Conservation (phyloP, 2,888 invertebrate species). For the Apotomis capreana region DNA sequence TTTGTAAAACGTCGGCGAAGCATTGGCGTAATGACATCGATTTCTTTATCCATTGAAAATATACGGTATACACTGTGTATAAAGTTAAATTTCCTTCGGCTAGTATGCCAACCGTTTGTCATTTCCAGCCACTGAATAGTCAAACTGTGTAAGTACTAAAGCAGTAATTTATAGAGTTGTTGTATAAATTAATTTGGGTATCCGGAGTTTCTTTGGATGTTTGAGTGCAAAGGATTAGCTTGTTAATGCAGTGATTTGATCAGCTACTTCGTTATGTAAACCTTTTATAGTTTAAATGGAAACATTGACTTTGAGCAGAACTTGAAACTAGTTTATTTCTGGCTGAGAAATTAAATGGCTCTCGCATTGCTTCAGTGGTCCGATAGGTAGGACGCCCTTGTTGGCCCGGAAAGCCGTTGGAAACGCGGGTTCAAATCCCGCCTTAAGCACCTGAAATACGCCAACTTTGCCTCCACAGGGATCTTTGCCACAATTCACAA, state of each 20-base stretch:
- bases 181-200: conserved; percentile 31
- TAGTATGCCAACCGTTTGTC: conserved; percentile 25
- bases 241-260: background rate
- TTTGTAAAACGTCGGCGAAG: conserved; percentile 54
- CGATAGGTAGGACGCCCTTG: too few species aligned
- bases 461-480: too few species aligned
- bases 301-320: too few species aligned
- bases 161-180: conserved; percentile 24
- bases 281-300: too few species aligned
- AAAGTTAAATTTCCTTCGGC: conserved; percentile 8
- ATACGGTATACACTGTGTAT: background rate
- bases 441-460: too few species aligned
- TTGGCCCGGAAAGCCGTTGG: too few species aligned
- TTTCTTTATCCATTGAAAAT: background rate
- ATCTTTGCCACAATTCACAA: too few species aligned
- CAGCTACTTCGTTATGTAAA: too few species aligned
- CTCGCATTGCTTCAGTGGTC: too few species aligned
- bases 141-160: conserved; percentile 33
- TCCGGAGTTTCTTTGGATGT: background rate
- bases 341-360: too few species aligned
- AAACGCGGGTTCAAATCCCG: too few species aligned
- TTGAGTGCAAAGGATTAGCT: background rate
- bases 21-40: conserved; percentile 44
- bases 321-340: too few species aligned
- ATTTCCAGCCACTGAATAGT: conserved; percentile 41